Conservation (phyloP, 2,113 vertebrate species). For the Rhinopomastus cyanomelas region DNA sequence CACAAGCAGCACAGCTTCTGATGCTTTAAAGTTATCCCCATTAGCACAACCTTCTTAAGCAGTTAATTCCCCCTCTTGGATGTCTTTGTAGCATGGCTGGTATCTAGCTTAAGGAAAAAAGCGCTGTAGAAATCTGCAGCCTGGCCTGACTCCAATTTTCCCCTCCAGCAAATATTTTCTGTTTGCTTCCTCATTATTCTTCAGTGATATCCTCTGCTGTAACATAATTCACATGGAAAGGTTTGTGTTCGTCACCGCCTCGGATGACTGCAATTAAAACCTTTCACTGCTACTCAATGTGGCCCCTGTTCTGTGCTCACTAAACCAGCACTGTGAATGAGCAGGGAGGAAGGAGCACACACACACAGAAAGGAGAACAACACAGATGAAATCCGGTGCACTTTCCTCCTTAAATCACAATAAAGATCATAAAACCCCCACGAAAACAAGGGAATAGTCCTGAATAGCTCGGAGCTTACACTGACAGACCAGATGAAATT, state of each 20-base stretch:
- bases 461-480: not conserved
- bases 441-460: not conserved
- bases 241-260: rapidly evolving
- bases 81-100: not conserved
- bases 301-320: not conserved
- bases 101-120: not conserved
- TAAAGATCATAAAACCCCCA: not conserved
- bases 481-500: not conserved
- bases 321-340: not conserved
- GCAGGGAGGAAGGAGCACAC: not conserved
- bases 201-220: not conserved
- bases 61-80: constrained; percentile 22
- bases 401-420: not conserved
- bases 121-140: not conserved
- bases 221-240: not conserved
- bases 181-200: constrained; percentile 6
- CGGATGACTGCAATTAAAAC: not conserved
- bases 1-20: not conserved
- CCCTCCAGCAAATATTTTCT: constrained; percentile 23
- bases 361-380: not conserved
- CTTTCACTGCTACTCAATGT: not conserved
- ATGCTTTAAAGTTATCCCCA: not conserved
- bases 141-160: not conserved
- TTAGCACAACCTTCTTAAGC: not conserved
- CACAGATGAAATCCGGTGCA: not conserved